These are phyloP conservation scores for Lagopus muta DNA, from an alignment of 2,113 vertebrate species.

Conservation along the genomic window DNA sequence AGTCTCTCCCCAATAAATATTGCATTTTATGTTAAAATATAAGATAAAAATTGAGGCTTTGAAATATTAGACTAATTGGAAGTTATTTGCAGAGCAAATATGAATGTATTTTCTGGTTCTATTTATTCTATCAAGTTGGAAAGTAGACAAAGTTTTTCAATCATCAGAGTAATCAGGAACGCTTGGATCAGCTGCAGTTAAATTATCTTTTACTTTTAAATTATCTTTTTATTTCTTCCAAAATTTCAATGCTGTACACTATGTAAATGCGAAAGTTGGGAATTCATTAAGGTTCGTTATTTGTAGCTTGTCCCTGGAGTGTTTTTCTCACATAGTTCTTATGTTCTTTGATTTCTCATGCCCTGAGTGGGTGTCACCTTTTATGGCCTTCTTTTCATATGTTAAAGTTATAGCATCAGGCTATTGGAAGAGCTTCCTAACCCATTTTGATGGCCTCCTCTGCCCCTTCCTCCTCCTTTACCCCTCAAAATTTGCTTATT, in stretches of 20 bases:
- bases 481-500: neutral
- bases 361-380: neutral
- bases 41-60: neutral
- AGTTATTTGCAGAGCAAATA: neutral
- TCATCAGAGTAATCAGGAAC: neutral
- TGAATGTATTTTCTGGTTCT: neutral
- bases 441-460: neutral
- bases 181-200: neutral
- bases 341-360: neutral
- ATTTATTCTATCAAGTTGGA: neutral
- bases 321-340: neutral
- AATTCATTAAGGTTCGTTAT: neutral
- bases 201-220: neutral
- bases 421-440: neutral
- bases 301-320: neutral
- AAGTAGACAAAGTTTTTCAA: constrained; percentile 8
- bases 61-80: neutral
- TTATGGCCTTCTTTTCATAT: neutral
- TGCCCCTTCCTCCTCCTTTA: neutral
- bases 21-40: neutral
- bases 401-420: neutral
- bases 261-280: neutral
- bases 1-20: neutral
- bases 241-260: neutral
- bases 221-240: neutral